phyloP scores from a whole-genome alignment of 2,797 vertebrate genomes.

The Neoniphon sammara region DNA sequence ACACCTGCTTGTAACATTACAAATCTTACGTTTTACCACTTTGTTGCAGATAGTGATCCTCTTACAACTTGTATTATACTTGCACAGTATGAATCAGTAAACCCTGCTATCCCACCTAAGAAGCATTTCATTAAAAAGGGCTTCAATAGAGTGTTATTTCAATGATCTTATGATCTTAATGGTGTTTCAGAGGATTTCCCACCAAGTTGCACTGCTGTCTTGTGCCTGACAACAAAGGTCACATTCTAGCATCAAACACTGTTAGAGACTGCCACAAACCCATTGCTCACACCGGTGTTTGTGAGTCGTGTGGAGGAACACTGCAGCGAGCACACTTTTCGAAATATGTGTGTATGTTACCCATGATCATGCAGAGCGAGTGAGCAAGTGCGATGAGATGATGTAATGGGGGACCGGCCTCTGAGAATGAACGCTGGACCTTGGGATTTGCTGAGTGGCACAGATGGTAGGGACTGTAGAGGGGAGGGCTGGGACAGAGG shows the following conservation, averaged over 20 bases:
- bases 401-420: conserved; percentile 60
- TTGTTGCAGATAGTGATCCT: too few relatives aligned
- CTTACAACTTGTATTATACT: too few relatives aligned
- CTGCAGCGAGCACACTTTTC: conserved; percentile 22
- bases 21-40: too few relatives aligned
- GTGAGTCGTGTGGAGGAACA: conserved; percentile 20
- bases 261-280: background rate
- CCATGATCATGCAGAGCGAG: conserved; percentile 36
- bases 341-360: conserved; percentile 18
- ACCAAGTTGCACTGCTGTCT: background rate
- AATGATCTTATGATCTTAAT: too few relatives aligned
- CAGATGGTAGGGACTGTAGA: conserved; percentile 67
- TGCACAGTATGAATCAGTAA: too few relatives aligned
- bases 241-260: background rate
- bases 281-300: background rate
- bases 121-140: too few relatives aligned
- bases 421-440: conserved; percentile 46
- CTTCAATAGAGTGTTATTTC: too few relatives aligned
- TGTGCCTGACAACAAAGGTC: background rate
- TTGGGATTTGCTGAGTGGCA: conserved; percentile 69
- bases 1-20: too few relatives aligned
- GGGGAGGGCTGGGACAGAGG: conserved; percentile 39
- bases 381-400: conserved; percentile 42
- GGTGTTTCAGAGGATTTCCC: too few relatives aligned
- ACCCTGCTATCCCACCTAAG: too few relatives aligned